These are phyloP conservation scores for Drosophila fulvimacula DNA, from an alignment of 2,888 invertebrate species.

Conservation along the genomic window DNA sequence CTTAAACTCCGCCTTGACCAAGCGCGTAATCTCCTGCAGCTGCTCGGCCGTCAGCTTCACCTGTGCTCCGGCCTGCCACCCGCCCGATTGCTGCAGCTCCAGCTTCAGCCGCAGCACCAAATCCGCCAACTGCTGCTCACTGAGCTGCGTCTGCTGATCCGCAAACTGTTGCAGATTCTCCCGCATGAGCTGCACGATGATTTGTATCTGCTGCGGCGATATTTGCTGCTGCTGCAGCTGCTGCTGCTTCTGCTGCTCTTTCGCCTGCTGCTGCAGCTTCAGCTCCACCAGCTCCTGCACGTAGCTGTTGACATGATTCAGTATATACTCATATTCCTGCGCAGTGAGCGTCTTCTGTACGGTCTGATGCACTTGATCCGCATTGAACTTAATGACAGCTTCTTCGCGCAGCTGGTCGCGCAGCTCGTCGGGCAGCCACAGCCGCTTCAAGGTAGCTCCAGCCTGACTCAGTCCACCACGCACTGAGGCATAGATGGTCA, in stretches of 20 bases:
- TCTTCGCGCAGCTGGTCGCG: slow-evolving; percentile 42
- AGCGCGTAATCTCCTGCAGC: slow-evolving; percentile 81
- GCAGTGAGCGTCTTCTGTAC: slow-evolving; percentile 78
- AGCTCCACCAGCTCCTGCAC: slow-evolving; percentile 82
- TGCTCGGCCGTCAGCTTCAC: slow-evolving; percentile 81
- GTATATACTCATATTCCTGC: slow-evolving; percentile 83
- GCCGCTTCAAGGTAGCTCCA: slow-evolving; percentile 56
- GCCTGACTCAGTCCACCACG: slow-evolving; percentile 56
- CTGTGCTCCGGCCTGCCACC: slow-evolving; percentile 47
- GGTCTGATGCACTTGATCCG: slow-evolving; percentile 65
- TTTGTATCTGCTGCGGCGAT: slow-evolving; percentile 71
- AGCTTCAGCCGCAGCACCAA: slow-evolving; percentile 76
- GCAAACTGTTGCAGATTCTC: slow-evolving; percentile 75
- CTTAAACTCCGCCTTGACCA: slow-evolving; percentile 75
- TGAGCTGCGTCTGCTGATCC: slow-evolving; percentile 51
- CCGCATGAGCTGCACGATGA: slow-evolving; percentile 79
- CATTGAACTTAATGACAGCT: slow-evolving; percentile 47
- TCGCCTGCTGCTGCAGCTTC: slow-evolving; percentile 73
- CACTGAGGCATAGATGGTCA: slow-evolving; percentile 71
- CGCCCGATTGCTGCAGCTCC: slow-evolving; percentile 57
- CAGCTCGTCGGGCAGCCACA: slow-evolving; percentile 44
- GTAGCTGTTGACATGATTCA: slow-evolving; percentile 83
- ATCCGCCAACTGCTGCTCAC: slow-evolving; percentile 74
- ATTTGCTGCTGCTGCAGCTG: slow-evolving; percentile 42
- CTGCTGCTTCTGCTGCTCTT: slow-evolving; percentile 33